phyloP scores from a whole-genome alignment of 2,113 vertebrate species.

The Tamias sibiricus region DNA sequence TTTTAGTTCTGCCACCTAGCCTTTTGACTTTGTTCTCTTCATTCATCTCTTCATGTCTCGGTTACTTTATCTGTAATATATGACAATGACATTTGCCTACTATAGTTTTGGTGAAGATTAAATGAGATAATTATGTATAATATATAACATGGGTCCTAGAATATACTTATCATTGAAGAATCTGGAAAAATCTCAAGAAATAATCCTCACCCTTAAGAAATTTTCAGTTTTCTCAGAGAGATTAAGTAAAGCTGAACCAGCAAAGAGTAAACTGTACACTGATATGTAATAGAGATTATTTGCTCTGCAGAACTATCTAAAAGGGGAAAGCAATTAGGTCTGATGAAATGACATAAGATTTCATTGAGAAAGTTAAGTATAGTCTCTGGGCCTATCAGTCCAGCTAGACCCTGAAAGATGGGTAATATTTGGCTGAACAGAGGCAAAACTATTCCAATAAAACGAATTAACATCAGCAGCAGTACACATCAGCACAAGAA shows the following conservation, averaged over 20 bases:
- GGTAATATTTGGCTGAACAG: not conserved
- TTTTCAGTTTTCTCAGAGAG: not conserved
- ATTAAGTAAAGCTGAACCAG: conserved; percentile 15
- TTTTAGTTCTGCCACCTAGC: not conserved
- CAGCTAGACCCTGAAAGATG: not conserved
- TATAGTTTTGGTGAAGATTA: conserved; percentile 41
- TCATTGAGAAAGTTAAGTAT: not conserved
- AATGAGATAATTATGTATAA: conserved; percentile 23
- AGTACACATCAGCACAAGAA: not conserved
- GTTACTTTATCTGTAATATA: conserved; percentile 4
- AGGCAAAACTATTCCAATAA: not conserved
- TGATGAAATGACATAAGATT: conserved; percentile 26
- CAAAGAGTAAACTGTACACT: not conserved
- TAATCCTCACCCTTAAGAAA: not conserved
- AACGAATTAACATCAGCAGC: not conserved
- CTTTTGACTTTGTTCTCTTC: not conserved
- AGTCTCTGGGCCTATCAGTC: not conserved
- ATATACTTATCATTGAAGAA: conserved; percentile 19
- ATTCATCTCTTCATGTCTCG: not conserved
- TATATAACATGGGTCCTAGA: not conserved
- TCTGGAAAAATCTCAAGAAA: conserved; percentile 20
- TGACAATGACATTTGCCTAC: conserved; percentile 30
- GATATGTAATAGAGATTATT: conserved; percentile 36
- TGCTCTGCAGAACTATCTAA: conserved; percentile 10
- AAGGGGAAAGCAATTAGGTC: not conserved